Conservation (phyloP, 2,797 vertebrate species). For the Cetoscarus ocellatus region DNA sequence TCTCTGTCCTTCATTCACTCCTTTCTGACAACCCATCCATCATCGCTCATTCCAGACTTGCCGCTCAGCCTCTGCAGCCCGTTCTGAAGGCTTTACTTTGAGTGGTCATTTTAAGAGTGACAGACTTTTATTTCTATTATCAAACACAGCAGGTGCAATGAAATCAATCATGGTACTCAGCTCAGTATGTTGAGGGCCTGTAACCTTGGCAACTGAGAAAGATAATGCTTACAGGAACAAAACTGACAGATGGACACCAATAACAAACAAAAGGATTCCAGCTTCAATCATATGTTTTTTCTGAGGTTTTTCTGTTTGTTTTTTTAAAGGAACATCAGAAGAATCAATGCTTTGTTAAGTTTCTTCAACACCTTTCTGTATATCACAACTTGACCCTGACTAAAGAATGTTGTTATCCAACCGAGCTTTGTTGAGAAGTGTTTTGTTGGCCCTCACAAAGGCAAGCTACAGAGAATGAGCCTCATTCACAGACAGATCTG, state of each 20-base stretch:
- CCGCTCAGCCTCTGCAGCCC: too few species aligned
- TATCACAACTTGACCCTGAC: constrained; percentile 14
- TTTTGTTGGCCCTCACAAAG: not conserved
- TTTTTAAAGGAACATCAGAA: not conserved
- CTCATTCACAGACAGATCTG: too few species aligned
- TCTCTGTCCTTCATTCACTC: too few species aligned
- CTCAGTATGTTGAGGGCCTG: constrained; percentile 8
- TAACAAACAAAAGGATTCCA: constrained; percentile 13
- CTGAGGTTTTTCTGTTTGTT: not conserved
- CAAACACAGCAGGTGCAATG: constrained; percentile 20
- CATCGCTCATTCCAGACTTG: too few species aligned
- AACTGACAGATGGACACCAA: constrained; percentile 43
- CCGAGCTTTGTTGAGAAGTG: not conserved
- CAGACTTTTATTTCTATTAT: constrained; percentile 10
- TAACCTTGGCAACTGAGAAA: constrained; percentile 17
- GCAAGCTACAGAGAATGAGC: too few species aligned
- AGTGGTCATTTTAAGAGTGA: not conserved
- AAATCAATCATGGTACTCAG: constrained; percentile 27
- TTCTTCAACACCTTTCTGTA: not conserved
- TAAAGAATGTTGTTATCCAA: constrained; percentile 8
- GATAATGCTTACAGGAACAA: constrained; percentile 30
- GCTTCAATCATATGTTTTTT: constrained; percentile 24
- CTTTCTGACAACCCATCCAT: too few species aligned
- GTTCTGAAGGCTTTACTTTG: too few species aligned
- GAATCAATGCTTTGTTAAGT: not conserved